These are phyloP conservation scores for Hermetia illucens DNA, from an alignment of 1,140 invertebrate species.

Conservation along the genomic window DNA sequence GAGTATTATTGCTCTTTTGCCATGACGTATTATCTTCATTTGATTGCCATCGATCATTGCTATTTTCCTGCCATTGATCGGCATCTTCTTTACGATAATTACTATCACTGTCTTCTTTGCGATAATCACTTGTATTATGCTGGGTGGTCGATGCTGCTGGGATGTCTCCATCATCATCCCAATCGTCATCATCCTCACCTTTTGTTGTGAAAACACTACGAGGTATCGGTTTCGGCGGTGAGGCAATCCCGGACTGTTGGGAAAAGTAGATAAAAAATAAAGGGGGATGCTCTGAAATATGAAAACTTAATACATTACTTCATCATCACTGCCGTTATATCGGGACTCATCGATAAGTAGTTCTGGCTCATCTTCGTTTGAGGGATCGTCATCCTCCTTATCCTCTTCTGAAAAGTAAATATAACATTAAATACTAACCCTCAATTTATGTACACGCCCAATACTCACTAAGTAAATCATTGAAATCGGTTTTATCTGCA, in stretches of 20 bases:
- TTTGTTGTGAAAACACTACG: background rate
- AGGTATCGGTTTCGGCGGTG: no score
- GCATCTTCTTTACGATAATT: background rate
- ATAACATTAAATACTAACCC: background rate
- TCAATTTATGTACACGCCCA: background rate
- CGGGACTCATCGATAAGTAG: conserved; percentile 2
- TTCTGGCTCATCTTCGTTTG: conserved; percentile 13
- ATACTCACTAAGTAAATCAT: conserved; percentile 13
- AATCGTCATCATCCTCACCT: background rate
- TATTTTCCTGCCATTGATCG: background rate
- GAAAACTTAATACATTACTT: no score
- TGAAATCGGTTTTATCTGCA: conserved; percentile 17
- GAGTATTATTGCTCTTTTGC: no score
- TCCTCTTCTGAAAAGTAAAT: conserved; percentile 21
- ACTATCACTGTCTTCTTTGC: background rate
- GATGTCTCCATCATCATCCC: background rate
- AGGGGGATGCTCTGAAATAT: no score
- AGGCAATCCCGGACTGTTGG: no score
- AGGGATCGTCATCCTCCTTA: conserved; percentile 18
- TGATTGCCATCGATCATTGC: no score
- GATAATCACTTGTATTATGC: background rate
- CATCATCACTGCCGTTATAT: background rate
- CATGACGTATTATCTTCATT: no score
- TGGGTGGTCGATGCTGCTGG: background rate
- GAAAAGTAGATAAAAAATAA: no score